Evolutionary conservation across 2,888 invertebrate genomes (phyloP).

Genomic region (Drosophila siamana): DNA sequence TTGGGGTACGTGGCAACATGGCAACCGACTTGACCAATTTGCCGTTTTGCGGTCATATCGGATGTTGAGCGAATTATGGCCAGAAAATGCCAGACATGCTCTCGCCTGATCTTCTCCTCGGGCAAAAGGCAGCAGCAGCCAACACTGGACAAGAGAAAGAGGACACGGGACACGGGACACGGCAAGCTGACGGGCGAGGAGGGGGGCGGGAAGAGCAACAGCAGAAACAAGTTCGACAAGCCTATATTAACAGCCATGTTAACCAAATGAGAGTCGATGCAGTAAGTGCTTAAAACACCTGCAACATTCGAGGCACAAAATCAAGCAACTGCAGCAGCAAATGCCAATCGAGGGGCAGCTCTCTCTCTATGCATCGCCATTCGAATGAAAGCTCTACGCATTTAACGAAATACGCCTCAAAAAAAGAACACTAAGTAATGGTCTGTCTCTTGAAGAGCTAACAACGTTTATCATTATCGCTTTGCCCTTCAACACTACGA

Average conservation of each 20-base stretch:
- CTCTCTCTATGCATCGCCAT: no score
- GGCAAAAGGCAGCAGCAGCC: neutral
- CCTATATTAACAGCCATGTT: slow-evolving; percentile 8
- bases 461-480: no score
- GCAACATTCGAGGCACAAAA: neutral
- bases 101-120: slow-evolving; percentile 28
- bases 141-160: neutral
- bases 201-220: no score
- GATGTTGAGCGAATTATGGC: slow-evolving; percentile 65
- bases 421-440: no score
- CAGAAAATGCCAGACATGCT: slow-evolving; percentile 23
- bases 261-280: slow-evolving; percentile 27
- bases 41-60: slow-evolving; percentile 71
- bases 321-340: neutral
- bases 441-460: no score
- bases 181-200: no score
- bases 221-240: neutral
- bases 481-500: no score
- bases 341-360: no score
- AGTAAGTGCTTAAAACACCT: neutral
- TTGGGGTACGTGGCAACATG: slow-evolving; percentile 19
- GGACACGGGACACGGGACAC: neutral
- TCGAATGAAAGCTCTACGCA: no score
- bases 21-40: slow-evolving; percentile 71
- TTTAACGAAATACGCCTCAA: no score